Evolutionary conservation across 2,113 vertebrate genomes (phyloP).

Genomic region (Nesogale talazaci): DNA sequence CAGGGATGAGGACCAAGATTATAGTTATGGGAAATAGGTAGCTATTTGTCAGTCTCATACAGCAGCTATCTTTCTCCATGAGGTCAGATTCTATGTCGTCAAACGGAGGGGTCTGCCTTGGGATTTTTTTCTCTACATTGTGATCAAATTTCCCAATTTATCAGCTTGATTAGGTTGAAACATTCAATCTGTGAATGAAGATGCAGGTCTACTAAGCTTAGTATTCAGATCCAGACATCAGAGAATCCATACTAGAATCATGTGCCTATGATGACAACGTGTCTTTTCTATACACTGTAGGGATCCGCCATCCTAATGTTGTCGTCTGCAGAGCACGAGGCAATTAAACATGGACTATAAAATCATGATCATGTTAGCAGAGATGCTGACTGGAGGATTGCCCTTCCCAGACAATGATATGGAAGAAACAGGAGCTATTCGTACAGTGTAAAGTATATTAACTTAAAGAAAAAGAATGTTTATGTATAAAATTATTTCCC

Average conservation of each 20-base stretch:
- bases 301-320: neutral
- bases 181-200: neutral
- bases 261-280: neutral
- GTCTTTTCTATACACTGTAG: neutral
- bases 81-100: neutral
- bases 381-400: neutral
- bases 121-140: neutral
- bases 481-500: neutral
- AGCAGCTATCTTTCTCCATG: neutral
- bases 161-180: neutral
- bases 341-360: constrained; percentile 30
- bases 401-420: neutral
- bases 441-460: constrained; percentile 10
- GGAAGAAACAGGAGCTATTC: neutral
- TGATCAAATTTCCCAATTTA: neutral
- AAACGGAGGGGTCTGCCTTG: fast-evolving
- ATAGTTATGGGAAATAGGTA: fast-evolving
- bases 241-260: neutral
- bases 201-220: neutral
- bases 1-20: neutral
- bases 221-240: neutral
- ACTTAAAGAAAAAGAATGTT: constrained; percentile 13
- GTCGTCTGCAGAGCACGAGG: constrained; percentile 1
- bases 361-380: neutral
- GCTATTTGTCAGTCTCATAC: fast-evolving